These are phyloP conservation scores for Polymixis flavicincta DNA, from an alignment of 2,888 invertebrate genomes.

Conservation along the genomic window DNA sequence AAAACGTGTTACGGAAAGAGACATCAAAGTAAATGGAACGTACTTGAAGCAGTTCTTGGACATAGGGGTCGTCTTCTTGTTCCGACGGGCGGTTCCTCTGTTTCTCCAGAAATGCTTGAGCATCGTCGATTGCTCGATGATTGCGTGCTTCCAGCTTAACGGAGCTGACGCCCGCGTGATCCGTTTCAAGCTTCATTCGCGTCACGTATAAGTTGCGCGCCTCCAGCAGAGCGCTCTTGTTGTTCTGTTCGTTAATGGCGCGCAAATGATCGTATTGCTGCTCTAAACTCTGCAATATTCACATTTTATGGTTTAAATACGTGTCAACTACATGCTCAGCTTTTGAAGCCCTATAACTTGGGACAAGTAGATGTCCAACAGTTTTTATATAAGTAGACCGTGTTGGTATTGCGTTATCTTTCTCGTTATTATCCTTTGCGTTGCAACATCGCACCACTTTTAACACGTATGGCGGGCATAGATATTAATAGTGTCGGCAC, in stretches of 20 bases:
- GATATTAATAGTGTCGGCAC: neutral
- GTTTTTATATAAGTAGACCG: neutral
- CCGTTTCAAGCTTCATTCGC: slow-evolving; percentile 35
- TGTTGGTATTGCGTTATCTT: too few species aligned
- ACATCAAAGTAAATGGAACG: slow-evolving; percentile 4
- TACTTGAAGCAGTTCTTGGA: slow-evolving; percentile 49
- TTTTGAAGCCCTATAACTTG: neutral
- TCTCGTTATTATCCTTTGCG: too few species aligned
- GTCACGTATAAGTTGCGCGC: slow-evolving; percentile 43
- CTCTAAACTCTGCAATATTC: slow-evolving; percentile 40
- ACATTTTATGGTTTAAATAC: neutral
- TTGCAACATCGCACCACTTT: neutral
- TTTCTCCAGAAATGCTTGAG: slow-evolving; percentile 41
- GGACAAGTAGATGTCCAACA: neutral
- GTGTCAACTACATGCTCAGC: neutral
- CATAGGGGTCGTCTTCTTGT: slow-evolving; percentile 42
- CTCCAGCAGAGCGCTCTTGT: slow-evolving; percentile 26
- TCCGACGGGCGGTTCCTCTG: slow-evolving; percentile 43
- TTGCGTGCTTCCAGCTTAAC: slow-evolving; percentile 56
- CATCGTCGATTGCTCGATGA: slow-evolving; percentile 40
- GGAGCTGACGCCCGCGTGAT: slow-evolving; percentile 34
- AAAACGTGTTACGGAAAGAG: too few species aligned
- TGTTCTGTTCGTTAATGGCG: slow-evolving; percentile 49
- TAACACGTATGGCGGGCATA: neutral
- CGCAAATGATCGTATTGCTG: slow-evolving; percentile 23